Conservation (phyloP, 2,797 vertebrate species). For the Momotus momota region DNA sequence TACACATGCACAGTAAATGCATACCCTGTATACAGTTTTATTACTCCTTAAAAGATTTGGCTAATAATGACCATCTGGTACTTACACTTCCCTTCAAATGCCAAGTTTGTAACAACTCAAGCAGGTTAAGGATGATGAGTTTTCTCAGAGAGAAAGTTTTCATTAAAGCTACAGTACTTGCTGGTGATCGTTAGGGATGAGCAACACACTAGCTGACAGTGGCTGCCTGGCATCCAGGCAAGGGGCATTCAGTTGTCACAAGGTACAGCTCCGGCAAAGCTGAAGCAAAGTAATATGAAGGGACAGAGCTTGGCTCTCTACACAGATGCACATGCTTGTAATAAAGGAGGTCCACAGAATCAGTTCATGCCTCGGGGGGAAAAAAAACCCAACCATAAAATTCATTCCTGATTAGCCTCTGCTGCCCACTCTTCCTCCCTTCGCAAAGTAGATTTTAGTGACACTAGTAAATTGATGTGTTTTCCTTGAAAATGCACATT, state of each 20-base stretch:
- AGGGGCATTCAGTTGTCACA: constrained; percentile 35
- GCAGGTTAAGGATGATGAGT: not conserved
- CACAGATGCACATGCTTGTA: not conserved
- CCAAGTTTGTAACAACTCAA: not conserved
- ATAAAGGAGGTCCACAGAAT: constrained; percentile 42
- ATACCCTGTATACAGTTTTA: constrained; percentile 68
- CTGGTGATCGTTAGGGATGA: constrained; percentile 25
- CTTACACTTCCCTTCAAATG: not conserved
- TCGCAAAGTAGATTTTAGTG: not conserved
- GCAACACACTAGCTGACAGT: not conserved
- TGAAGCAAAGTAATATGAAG: not conserved
- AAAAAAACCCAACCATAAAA: no score
- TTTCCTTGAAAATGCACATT: not conserved
- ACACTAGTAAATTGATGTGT: not conserved
- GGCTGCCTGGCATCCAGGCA: not conserved
- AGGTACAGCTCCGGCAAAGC: constrained; percentile 39
- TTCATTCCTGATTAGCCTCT: not conserved
- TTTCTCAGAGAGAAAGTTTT: not conserved
- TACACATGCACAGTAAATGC: constrained; percentile 54
- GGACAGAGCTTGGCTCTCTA: not conserved
- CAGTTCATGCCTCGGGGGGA: not conserved
- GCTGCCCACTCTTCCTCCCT: not conserved
- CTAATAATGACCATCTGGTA: not conserved
- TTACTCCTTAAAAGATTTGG: constrained; percentile 7
- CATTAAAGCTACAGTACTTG: constrained; percentile 48